phyloP scores from a whole-genome alignment of 1,140 invertebrate genomes.

The Drosophila prosaltans region DNA sequence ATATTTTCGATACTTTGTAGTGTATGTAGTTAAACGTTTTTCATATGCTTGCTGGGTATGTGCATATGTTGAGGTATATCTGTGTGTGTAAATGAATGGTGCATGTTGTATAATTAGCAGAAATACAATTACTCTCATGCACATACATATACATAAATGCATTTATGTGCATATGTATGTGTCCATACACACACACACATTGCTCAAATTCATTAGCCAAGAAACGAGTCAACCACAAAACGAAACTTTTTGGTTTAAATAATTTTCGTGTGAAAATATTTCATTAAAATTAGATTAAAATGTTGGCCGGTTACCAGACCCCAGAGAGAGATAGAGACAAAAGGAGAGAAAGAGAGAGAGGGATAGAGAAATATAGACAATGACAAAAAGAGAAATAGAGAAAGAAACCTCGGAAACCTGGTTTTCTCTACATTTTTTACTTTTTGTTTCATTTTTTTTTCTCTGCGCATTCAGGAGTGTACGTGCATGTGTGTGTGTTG shows the following conservation, averaged over 20 bases:
- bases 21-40: not conserved
- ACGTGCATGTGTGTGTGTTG: not conserved
- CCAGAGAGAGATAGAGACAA: too few relatives aligned
- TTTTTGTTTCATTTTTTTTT: not conserved
- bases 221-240: slow-evolving; percentile 46
- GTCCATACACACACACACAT: slow-evolving; percentile 7
- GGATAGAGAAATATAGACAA: too few relatives aligned
- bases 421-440: not conserved
- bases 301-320: slow-evolving; percentile 1
- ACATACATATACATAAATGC: slow-evolving; percentile 17
- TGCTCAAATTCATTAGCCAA: slow-evolving; percentile 28
- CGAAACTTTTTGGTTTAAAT: slow-evolving; percentile 47
- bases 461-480: not conserved
- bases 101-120: slow-evolving; percentile 56
- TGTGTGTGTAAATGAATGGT: not conserved
- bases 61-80: not conserved
- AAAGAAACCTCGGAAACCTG: slow-evolving; percentile 12
- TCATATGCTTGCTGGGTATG: not conserved
- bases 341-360: not conserved
- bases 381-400: not conserved
- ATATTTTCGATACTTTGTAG: too few relatives aligned
- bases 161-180: slow-evolving; percentile 21
- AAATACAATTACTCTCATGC: slow-evolving; percentile 51
- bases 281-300: slow-evolving; percentile 71
- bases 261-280: slow-evolving; percentile 59